Evolutionary conservation across 1,140 invertebrate species (phyloP), one percentile per base, ranked within the genome.

Genomic region (Himalopsyche phryganea): DNA sequence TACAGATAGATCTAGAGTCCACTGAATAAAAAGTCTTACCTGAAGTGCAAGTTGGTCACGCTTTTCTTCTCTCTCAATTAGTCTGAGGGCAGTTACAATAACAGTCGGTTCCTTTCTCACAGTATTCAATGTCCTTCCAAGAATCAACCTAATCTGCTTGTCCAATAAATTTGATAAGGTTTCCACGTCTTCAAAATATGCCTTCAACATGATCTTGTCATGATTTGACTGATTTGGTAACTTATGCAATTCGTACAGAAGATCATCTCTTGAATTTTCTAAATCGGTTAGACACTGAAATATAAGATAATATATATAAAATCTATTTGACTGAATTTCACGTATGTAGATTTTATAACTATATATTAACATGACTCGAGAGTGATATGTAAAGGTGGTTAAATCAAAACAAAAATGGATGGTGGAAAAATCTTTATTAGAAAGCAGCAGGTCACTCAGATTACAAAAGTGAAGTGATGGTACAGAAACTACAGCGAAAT

Each of bases 61-160:
- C 73, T 92, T 94, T 69, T 98, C 95, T 78, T 99, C 97, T 58
- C 96, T 79, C 74, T 98, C 96, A 66, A 99, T 94, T 50, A 99
- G 98, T 60, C 97, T 81, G 3, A 99, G 72, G 0, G 93, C 95
- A 0, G 96, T 98, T 0, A 98, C 97, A 67, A 99, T 94, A 4
- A 96, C 85, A 1, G 92, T 94, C 0, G 96, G 96, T 71, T 98
- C 93, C 70, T 95, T 93, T 7, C 94, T 80, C 0, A 98, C 93
- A 4, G 93, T 96, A 67, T 96, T 96, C 2, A 98, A 78, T 7
- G 94, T 94, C 56, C 96, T 81, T 50, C 89, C 88, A 15, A 98
- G 72, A 61, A 97, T 91, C 6, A 98, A 80, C 71, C 88, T 88
- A 13, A 98, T 82, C 71, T 96, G 93, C 68, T 96, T 96, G 51